Base-by-base conservation (phyloP, 1,140 invertebrate genomes). In the Gryllus bimaculatus region DNA sequence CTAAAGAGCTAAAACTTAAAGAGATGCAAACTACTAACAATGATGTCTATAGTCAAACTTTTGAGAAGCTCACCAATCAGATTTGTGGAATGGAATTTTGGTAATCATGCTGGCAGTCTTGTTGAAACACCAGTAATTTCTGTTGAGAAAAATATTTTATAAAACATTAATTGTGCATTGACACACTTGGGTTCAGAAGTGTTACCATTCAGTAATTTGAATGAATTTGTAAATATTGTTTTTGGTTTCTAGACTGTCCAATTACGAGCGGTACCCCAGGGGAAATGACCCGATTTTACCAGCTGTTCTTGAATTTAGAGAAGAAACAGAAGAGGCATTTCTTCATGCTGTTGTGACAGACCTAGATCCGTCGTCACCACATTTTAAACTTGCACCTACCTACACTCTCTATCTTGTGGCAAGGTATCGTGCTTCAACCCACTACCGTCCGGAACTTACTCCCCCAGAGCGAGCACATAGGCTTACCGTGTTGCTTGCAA, bases 321-420 rank as follows among this genome's bases (percentile, higher is more conserved):
- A 98, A 87, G 96, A 96, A 80, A 94, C 93, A 18, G 96, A 98
- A 87, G 95, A 97, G 84, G 91, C 93, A 73, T 96, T 98, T 86
- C 88, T 98, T 20, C 91, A 93, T 81, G 92, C 93, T 15, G 92
- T 97, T 80, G 94, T 98, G 81, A 92, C 93, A 13, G 92, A 96
- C 81, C 89, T 97, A 75, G 96, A 97, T 86, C 94, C 94, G 39
- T 92, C 92, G 82, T 90, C 91, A 76, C 92, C 93, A 21, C 92
- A 93, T 79, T 95, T 95, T 86, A 94, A 94, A 85, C 88, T 99
- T 74, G 95, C 96, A 2, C 96, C 97, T 0, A 96, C 97, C 8
- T 99, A 98, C 85, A 95, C 96, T 0, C 89, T 98, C 6, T 99
- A 99, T 85, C 89, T 99, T 83, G 96, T 95, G 81, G 94, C 95